Conservation (phyloP, 1,140 invertebrate species). For the Brachionus rubens region DNA sequence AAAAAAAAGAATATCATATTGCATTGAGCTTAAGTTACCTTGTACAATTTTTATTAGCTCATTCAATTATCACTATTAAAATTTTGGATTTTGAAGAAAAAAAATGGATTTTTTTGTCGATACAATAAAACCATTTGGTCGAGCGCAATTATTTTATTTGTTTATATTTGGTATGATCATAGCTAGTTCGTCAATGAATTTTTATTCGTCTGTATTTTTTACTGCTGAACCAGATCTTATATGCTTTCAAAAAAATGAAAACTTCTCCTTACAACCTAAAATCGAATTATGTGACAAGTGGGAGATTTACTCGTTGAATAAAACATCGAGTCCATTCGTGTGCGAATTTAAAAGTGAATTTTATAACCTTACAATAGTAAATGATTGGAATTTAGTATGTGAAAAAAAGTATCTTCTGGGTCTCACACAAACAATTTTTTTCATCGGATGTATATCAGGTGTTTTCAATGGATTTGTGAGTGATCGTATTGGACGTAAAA, state of each 20-base stretch:
- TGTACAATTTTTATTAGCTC: too few relatives aligned
- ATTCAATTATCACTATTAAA: too few relatives aligned
- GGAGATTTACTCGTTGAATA: background rate
- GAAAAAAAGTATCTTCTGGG: background rate
- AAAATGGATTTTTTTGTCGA: conserved; percentile 24
- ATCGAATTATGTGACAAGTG: background rate
- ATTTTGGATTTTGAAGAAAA: background rate
- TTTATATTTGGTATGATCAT: conserved; percentile 11
- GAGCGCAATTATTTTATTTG: conserved; percentile 19
- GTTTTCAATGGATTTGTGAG: conserved; percentile 36
- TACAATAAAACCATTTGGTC: conserved; percentile 3
- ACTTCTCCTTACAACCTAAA: background rate
- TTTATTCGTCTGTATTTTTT: conserved; percentile 34
- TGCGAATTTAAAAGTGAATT: background rate
- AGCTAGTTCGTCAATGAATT: background rate
- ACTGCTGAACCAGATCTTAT: background rate
- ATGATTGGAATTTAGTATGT: conserved; percentile 15
- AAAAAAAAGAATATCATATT: too few relatives aligned
- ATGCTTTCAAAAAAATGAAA: background rate
- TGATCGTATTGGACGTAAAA: conserved; percentile 18
- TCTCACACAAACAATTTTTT: conserved; percentile 26
- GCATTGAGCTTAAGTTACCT: too few relatives aligned
- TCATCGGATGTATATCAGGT: conserved; percentile 17
- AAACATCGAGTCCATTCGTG: background rate
- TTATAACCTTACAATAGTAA: conserved; percentile 6